These are phyloP conservation scores for Neoarius graeffei DNA, from an alignment of 2,113 vertebrate species.

Conservation along the genomic window DNA sequence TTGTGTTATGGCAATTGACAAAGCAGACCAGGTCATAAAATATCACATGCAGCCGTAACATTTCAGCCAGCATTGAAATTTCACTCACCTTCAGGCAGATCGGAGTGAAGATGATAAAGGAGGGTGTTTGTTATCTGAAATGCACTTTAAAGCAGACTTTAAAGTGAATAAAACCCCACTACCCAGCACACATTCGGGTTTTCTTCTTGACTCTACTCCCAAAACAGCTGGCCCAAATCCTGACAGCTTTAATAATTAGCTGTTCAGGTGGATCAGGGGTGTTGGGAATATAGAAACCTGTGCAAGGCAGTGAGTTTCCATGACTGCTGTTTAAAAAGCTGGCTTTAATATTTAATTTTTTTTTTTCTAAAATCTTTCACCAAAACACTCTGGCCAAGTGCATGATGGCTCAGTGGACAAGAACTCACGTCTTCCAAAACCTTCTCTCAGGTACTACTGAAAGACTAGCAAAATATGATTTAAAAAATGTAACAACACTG, in stretches of 20 bases:
- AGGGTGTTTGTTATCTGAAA: neutral
- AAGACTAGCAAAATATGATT: neutral
- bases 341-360: neutral
- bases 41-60: neutral
- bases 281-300: neutral
- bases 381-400: neutral
- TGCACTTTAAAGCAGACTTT: neutral
- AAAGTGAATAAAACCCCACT: neutral
- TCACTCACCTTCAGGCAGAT: neutral
- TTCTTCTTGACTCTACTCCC: neutral
- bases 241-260: conserved; percentile 1
- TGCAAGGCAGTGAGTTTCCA: neutral
- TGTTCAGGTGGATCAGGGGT: neutral
- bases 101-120: neutral
- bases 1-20: neutral
- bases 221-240: neutral
- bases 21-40: neutral
- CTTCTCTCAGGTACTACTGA: neutral
- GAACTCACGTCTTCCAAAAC: neutral
- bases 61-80: neutral
- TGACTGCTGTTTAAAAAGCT: neutral
- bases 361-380: neutral
- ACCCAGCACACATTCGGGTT: neutral
- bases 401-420: neutral
- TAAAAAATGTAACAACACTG: neutral